phyloP scores from a whole-genome alignment of 2,113 vertebrate genomes.

The Gymnorhina tibicen region DNA sequence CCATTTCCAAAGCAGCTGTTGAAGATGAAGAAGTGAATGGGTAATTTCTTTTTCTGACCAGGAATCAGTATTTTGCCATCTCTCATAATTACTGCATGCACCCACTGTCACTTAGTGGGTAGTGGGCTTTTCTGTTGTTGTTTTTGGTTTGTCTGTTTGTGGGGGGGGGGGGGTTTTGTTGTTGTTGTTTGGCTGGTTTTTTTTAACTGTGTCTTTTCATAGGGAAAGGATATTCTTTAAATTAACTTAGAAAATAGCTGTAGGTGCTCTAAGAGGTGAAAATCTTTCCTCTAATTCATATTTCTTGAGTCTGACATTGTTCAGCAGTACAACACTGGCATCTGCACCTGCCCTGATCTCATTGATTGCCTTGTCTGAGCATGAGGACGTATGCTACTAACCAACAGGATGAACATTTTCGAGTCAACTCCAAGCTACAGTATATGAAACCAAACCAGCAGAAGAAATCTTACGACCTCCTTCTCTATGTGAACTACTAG shows the following conservation, averaged over 20 bases:
- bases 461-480: neutral
- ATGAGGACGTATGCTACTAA: neutral
- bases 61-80: neutral
- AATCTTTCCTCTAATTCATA: neutral
- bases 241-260: neutral
- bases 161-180: neutral
- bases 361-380: neutral
- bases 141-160: neutral
- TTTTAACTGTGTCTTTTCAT: neutral
- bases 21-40: neutral
- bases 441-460: neutral
- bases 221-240: neutral
- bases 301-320: neutral
- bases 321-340: neutral
- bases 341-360: neutral
- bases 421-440: neutral
- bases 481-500: constrained; percentile 15
- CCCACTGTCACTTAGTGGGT: neutral
- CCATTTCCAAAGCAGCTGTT: neutral
- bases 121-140: neutral
- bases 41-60: neutral
- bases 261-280: neutral
- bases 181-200: neutral
- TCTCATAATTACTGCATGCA: neutral
- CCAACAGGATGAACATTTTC: neutral